Evolutionary conservation across 1,140 invertebrate species (phyloP), one percentile per base, ranked within the genome.

Genomic region (Bombus turneri): DNA sequence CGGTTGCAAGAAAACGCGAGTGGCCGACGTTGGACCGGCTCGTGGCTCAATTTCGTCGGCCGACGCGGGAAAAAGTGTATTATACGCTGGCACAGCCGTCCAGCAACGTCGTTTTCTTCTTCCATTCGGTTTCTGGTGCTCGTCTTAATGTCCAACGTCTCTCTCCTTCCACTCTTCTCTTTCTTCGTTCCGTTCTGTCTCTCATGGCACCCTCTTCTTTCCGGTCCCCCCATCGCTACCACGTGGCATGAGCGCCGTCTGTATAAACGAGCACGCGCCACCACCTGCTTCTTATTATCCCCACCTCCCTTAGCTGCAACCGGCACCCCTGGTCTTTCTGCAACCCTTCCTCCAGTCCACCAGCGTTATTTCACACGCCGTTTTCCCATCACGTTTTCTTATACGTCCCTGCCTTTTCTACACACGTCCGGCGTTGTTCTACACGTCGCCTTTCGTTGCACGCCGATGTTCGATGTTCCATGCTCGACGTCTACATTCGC

Each of bases 231-330:
- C 83, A 80, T 22, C 43, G 59, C 69, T 83, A 78, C 85, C 91
- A 90, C 91, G 92, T 91, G 89, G 86, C 88, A 88, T 64, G 89
- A 81, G 59, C 85, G 81, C 83, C 88, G 89, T 83, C 71, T 90
- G 69, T 88, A 90, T 84, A 86, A 91, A 90, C 90, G 90, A 91
- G 90, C 90, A 91, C 90, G 90, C 90, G 90, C 90, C 90, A 90
- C 90, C 90, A 91, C 90, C 90, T 91, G 90, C 90, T 91, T 85
- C 89, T 91, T 91, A 91, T 91, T 91, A 91, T 90, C 89, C 90
- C 90, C 90, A 91, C 89, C 75, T 71, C 4, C 18, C 10, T 28
- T 13, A 28, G 41, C n/a, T 80, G 80, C 79, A 87, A 89, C 79
- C 79, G 69, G 83, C 83, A 86, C 86, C 88, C 72, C 77, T 78